These are phyloP conservation scores for Sporophila hypoxantha DNA, from an alignment of 2,113 vertebrate species.

Conservation along the genomic window DNA sequence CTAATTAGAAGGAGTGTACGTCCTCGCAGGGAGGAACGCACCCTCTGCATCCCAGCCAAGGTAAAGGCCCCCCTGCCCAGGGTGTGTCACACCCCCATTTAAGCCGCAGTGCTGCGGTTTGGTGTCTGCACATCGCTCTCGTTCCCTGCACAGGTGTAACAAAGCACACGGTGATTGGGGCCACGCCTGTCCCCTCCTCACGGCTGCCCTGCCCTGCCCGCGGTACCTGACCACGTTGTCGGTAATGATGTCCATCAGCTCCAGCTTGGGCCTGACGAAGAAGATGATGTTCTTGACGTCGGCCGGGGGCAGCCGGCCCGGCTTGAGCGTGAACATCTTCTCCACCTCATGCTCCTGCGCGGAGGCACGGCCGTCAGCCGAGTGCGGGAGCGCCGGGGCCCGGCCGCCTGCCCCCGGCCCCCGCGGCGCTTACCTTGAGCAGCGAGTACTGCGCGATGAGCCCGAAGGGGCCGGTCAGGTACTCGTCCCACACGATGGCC, in stretches of 20 bases:
- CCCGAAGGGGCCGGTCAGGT: constrained; percentile 94
- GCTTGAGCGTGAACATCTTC: constrained; percentile 97
- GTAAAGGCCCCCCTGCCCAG: background rate
- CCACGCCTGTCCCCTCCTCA: background rate
- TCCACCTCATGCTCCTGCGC: constrained; percentile 97
- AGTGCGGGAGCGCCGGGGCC: background rate
- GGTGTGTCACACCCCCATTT: fast-evolving
- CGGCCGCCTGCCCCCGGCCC: background rate
- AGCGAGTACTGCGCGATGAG: constrained; percentile 95
- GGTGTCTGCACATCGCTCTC: fast-evolving
- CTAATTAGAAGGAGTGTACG: fast-evolving
- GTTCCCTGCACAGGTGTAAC: fast-evolving
- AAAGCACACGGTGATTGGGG: fast-evolving
- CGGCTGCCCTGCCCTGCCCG: background rate
- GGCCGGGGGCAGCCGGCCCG: constrained; percentile 81
- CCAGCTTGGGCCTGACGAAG: constrained; percentile 89
- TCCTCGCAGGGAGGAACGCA: fast-evolving
- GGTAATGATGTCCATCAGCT: constrained; percentile 95
- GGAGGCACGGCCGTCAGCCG: background rate
- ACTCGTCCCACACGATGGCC: constrained; percentile 98
- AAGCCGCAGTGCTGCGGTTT: fast-evolving
- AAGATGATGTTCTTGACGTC: constrained; percentile 97
- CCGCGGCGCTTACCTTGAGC: constrained; percentile 78
- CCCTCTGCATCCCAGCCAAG: fast-evolving
- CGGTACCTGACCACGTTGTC: constrained; percentile 86